Evolutionary conservation across 2,797 vertebrate species (phyloP), one percentile per base, ranked within the genome.

Genomic region (Caiman crocodilus): DNA sequence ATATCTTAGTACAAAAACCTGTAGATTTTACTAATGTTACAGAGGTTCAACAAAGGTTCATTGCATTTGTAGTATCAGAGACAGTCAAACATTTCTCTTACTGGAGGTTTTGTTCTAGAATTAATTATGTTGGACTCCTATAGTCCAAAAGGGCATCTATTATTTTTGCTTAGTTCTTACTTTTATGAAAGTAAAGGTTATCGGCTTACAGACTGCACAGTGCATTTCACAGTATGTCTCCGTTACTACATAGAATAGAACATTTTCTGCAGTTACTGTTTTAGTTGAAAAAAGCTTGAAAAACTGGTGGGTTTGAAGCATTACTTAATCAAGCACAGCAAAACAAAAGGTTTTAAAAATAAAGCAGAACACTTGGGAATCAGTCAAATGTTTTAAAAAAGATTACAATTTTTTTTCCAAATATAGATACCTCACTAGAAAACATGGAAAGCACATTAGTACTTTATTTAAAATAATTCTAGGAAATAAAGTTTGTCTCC

Each of bases 371-470:
- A 32, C 90, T 96, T 87, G 79, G 85, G 94, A 96, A 93, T 93
- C 69, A 82, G 87, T 96, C 90, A 95, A 96, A 87, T 92, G 87
- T 95, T 95, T 96, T 56, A 56, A 57, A 93, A 95, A 63, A 86
- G 85, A 96, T 81, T 91, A 89, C 94, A 88, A 58, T 89, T 96
- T 94, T 96, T 97, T 95, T 93, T 94, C 96, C 93, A 76, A 79
- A 95, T 97, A 95, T 80, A 98, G 94, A 98, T 98, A 98, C 98
- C 98, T 98, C 98, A 98, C 96, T 97, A 95, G 95, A 97, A 96
- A 94, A 94, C 84, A 94, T 96, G 82, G 93, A 94, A 97, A 98
- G 98, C 98, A 98, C 98, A 98, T 97, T 90, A 96, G 87, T 95
- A 96, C 92, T 96, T 94, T 96, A 97, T 95, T 96, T 96, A 95